Evolutionary conservation across 2,797 vertebrate species (phyloP).

Genomic region (Amblyopsis hoosieri): DNA sequence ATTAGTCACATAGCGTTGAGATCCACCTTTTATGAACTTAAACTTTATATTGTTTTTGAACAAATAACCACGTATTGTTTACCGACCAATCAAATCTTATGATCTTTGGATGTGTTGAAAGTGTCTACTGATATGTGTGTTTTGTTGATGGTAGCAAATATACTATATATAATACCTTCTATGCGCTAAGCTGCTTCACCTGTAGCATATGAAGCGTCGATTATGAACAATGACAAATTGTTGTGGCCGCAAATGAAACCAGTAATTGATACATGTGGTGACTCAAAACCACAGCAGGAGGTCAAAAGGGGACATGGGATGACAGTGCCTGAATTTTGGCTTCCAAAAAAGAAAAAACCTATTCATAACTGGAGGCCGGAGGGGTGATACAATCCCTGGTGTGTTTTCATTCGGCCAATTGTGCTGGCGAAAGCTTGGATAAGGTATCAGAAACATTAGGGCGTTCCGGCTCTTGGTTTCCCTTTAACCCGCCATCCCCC

Average conservation of each 20-base stretch:
- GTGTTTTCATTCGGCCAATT: conserved; percentile 69
- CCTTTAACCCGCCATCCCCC: conserved; percentile 36
- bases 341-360: conserved; percentile 36
- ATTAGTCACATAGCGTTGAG: neutral
- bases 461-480: conserved; percentile 55
- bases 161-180: no score
- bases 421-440: conserved; percentile 64
- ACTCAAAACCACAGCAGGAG: conserved; percentile 33
- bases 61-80: no score
- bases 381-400: conserved; percentile 48
- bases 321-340: conserved; percentile 37
- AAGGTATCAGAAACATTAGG: conserved; percentile 64
- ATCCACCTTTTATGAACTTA: conserved; percentile 2
- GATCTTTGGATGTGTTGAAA: neutral
- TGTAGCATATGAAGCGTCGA: conserved; percentile 21
- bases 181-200: conserved; percentile 2
- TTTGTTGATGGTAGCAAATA: neutral
- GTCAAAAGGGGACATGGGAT: conserved; percentile 34
- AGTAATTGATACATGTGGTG: conserved; percentile 44
- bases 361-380: conserved; percentile 52
- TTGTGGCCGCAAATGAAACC: conserved; percentile 37
- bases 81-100: neutral
- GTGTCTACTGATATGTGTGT: neutral
- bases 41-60: neutral
- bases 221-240: conserved; percentile 33